Base-by-base conservation (phyloP, 2,113 vertebrate genomes). In the Scatophagus argus region DNA sequence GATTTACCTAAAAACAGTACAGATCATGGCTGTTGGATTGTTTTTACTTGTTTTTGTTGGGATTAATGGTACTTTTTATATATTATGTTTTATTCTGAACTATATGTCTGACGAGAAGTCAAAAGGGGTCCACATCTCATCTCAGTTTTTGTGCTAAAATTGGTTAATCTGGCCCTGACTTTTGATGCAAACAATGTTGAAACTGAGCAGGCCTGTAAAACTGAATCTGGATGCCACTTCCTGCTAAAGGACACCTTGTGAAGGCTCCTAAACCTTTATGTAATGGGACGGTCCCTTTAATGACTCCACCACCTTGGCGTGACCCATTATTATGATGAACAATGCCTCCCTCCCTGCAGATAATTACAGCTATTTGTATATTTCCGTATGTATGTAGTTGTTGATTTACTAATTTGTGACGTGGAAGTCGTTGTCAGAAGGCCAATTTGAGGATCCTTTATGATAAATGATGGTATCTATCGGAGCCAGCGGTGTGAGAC, bases 321-420 rank as follows among this genome's bases (percentile, higher is more conserved):
- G 2, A 52, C 59, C 60, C 78, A 69, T 87, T 83, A 75, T 62
- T 55, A 58, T 86, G 84, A 91, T 85, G 68, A 68, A 86, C 88
- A 34, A 63, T 0, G 6, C 66, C 51, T 71, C 46, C 66, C 51
- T 70, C 46, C 25, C 38, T 14, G 47, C 17, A 17, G 65, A 41
- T 87, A 88, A 88, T 86, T 79, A 80, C 82, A 83, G 66, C 80
- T 69, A 74, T 90, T 89, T 81, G 79, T 81, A 83, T 52, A 81
- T 87, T 79, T 88, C 73, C 17, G 4, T 62, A 75, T 27, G 58
- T 76, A 69, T 82, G 84, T 83, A 84, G 86, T 80, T 81, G 73
- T 87, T 87, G 86, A 76, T 83, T 86, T 83, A 59, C 80, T 77
- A 36, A 78, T 83, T 74, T 74, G 58, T 38, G 74, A 81, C 55